A percentile compares a stretch with the other conserved stretches of the same genome.
Conservation (phyloP, 2,113 vertebrate genomes). For the Opisthocomus hoazin region DNA sequence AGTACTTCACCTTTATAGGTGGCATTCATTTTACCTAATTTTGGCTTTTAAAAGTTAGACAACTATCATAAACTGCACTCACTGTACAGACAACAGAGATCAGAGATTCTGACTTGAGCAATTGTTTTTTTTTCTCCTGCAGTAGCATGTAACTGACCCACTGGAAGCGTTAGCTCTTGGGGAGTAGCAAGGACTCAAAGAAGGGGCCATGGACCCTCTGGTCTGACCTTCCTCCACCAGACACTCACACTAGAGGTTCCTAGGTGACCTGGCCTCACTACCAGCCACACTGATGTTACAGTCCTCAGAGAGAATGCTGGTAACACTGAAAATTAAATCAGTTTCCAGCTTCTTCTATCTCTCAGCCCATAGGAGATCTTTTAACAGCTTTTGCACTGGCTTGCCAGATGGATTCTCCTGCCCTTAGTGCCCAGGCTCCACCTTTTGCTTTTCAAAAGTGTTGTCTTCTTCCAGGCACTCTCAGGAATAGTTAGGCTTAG, state of each 20-base stretch:
- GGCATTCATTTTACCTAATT: background rate
- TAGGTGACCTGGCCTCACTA: background rate
- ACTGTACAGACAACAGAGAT: background rate
- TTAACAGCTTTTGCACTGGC: background rate
- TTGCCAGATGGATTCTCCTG: background rate
- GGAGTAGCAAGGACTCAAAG: background rate
- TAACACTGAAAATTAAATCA: background rate
- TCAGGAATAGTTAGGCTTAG: background rate
- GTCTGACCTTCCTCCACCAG: background rate
- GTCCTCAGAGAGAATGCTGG: background rate
- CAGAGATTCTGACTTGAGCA: background rate
- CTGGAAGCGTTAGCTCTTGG: background rate
- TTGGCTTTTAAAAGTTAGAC: background rate
- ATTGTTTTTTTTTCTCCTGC: background rate
- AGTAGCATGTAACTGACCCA: background rate
- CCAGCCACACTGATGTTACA: background rate
- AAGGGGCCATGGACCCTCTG: rapidly evolving
- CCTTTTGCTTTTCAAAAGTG: background rate
- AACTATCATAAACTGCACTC: background rate
- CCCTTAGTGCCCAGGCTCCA: background rate
- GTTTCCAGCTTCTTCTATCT: background rate
- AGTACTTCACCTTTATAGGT: background rate
- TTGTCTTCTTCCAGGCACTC: background rate
- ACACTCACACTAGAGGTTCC: background rate
- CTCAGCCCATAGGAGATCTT: background rate